Conservation (phyloP, 35 echinoderm and acorn worm genomes). For the Holothuria glaberrima region DNA sequence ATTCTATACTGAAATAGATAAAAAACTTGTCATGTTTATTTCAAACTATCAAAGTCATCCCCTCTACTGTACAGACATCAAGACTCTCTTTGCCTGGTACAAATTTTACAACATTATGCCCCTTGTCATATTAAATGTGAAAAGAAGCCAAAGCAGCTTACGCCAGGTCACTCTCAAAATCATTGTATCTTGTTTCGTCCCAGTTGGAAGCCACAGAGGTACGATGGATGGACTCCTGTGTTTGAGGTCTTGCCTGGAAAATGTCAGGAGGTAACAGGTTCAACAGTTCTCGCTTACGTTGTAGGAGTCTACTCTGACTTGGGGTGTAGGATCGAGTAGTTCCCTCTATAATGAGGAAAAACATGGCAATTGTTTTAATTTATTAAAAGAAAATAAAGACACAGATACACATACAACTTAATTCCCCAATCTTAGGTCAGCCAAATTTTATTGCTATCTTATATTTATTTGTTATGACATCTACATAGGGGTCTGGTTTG, state of each 20-base stretch:
- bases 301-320: constrained; percentile 69
- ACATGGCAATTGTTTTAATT: not conserved
- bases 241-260: constrained; percentile 67
- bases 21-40: too few relatives aligned
- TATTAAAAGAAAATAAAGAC: too few relatives aligned
- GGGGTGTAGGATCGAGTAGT: constrained; percentile 57
- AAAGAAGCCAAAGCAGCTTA: not conserved
- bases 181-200: constrained; percentile 51
- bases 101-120: not conserved
- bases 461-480: too few relatives aligned
- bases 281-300: constrained; percentile 83
- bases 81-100: not conserved
- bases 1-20: too few relatives aligned
- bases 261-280: constrained; percentile 84
- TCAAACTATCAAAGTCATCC: too few relatives aligned
- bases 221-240: constrained; percentile 81
- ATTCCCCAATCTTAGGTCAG: not conserved
- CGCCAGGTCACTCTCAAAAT: constrained; percentile 43
- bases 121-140: too few relatives aligned
- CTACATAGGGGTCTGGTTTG: too few relatives aligned
- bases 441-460: not conserved
- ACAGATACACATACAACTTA: too few relatives aligned
- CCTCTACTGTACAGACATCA: too few relatives aligned
- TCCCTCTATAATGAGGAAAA: constrained; percentile 56
- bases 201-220: constrained; percentile 82